Evolutionary conservation across 2,888 invertebrate genomes (phyloP).

Genomic region (Norana najaformis): DNA sequence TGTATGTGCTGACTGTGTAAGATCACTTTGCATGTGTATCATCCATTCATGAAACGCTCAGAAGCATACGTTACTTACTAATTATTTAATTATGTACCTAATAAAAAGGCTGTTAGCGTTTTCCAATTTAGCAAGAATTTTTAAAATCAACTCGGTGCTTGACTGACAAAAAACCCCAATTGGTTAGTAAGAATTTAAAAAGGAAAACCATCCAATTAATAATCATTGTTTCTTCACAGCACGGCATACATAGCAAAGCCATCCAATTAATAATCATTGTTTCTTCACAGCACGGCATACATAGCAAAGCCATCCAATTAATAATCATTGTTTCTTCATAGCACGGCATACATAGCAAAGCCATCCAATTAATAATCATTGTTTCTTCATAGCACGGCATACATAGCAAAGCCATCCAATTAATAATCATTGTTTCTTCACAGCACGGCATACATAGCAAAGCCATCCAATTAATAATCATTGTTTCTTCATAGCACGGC

Average conservation of each 20-base stretch:
- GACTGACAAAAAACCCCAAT: not conserved
- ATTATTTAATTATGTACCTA: not conserved
- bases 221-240: not conserved
- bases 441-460: constrained; percentile 9
- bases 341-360: constrained; percentile 8
- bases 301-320: not conserved
- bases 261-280: too few species aligned
- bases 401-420: not conserved
- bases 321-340: not conserved
- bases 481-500: not conserved
- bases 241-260: not conserved
- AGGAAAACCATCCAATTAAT: not conserved
- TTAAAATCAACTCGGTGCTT: not conserved
- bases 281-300: not conserved
- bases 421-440: not conserved
- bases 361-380: too few species aligned
- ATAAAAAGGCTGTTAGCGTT: not conserved
- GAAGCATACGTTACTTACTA: not conserved
- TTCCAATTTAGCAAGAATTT: not conserved
- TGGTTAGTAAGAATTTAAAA: not conserved
- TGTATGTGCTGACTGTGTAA: too few species aligned
- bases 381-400: constrained; percentile 6
- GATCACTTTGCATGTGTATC: too few species aligned
- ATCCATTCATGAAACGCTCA: too few species aligned
- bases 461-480: too few species aligned